These are phyloP conservation scores for Macaca nemestrina DNA, from an alignment of 2,113 vertebrate genomes.

Conservation along the genomic window DNA sequence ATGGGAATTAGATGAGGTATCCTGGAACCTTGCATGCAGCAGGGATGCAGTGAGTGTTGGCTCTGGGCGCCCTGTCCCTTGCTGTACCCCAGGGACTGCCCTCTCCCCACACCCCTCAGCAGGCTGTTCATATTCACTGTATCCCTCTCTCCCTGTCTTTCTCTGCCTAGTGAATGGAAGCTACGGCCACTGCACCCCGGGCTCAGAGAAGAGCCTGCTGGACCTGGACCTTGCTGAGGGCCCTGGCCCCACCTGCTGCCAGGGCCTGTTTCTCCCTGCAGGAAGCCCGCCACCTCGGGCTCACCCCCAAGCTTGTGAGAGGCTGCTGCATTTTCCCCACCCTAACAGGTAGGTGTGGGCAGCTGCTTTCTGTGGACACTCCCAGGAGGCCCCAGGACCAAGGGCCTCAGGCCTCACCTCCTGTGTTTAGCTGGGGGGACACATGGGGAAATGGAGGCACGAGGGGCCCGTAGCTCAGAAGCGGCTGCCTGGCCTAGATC, in stretches of 20 bases:
- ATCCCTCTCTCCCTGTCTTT: conserved; percentile 25
- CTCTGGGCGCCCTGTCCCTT: not conserved
- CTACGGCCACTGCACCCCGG: conserved; percentile 50
- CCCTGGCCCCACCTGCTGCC: conserved; percentile 59
- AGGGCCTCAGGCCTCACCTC: not conserved
- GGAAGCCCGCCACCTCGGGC: conserved; percentile 48
- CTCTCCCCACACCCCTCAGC: not conserved
- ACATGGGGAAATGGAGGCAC: conserved; percentile 92
- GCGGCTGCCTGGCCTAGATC: not conserved
- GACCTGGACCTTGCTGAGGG: conserved; percentile 73
- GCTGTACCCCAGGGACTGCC: not conserved
- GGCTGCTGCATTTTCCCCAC: conserved; percentile 68
- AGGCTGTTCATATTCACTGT: not conserved
- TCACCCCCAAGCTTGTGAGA: conserved; percentile 59
- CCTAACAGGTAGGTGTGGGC: conserved; percentile 65
- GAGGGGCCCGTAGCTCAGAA: conserved; percentile 88
- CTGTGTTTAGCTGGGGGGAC: conserved; percentile 89
- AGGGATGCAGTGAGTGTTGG: not conserved
- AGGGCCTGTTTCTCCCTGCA: conserved; percentile 63
- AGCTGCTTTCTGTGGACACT: not conserved
- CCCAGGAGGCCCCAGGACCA: not conserved
- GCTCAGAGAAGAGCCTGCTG: conserved; percentile 68
- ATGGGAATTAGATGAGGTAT: not conserved
- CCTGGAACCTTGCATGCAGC: not conserved
- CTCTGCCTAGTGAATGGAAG: conserved; percentile 70